Conservation (phyloP, 2,113 vertebrate genomes). For the Melanostigma gelatinosum region DNA sequence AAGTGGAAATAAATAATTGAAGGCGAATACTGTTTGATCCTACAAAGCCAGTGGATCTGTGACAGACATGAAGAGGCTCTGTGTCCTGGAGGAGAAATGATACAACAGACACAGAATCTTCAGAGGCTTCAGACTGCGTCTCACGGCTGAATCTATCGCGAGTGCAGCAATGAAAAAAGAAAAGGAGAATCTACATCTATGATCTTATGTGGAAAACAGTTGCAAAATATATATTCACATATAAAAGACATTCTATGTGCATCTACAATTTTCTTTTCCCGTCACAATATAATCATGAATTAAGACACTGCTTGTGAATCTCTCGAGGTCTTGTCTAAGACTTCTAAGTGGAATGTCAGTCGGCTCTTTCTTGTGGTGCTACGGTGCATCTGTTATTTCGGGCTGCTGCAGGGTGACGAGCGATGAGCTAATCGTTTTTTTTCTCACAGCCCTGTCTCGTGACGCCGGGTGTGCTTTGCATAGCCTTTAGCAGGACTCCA, state of each 20-base stretch:
- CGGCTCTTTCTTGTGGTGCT: constrained; percentile 58
- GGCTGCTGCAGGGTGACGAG: constrained; percentile 21
- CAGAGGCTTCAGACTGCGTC: constrained; percentile 44
- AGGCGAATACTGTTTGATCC: constrained; percentile 39
- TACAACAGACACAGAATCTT: constrained; percentile 45
- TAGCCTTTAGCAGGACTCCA: constrained; percentile 66
- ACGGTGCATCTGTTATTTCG: constrained; percentile 53
- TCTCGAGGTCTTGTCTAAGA: constrained; percentile 70
- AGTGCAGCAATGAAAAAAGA: constrained; percentile 37
- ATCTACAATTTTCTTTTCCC: constrained; percentile 76
- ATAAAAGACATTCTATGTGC: constrained; percentile 83
- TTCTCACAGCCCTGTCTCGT: constrained; percentile 42
- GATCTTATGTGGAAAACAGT: constrained; percentile 79
- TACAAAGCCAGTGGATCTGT: constrained; percentile 47
- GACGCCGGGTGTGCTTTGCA: constrained; percentile 65
- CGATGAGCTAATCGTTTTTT: constrained; percentile 4
- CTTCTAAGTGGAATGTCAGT: constrained; percentile 72
- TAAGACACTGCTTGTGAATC: constrained; percentile 81
- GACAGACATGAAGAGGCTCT: constrained; percentile 35
- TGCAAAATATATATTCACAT: constrained; percentile 82
- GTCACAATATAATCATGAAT: constrained; percentile 75
- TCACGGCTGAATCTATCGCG: constrained; percentile 43
- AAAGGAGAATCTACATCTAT: constrained; percentile 69
- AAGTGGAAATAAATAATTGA: constrained; percentile 32
- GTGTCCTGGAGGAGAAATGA: constrained; percentile 55